Evolutionary conservation across 2,113 vertebrate genomes (phyloP), one percentile per base, ranked within the genome.

Genomic region (Felis chaus): DNA sequence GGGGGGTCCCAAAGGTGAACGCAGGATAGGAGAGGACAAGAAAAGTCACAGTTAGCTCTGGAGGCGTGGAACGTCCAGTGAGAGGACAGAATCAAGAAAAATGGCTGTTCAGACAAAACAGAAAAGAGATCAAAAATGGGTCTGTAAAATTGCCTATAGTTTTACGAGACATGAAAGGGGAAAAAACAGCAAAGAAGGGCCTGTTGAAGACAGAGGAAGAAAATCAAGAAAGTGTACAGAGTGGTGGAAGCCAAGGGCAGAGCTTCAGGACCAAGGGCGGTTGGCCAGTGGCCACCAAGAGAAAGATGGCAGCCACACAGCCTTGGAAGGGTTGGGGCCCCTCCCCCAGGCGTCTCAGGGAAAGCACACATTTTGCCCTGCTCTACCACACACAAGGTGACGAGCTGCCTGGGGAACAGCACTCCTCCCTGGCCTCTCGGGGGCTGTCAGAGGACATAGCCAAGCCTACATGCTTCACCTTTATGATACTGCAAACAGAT

Each of bases 361-460:
- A 53, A 33, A 85, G 29, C 15, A 0, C 10, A 0, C 0, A 1
- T 16, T 48, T 55, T 48, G 36, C 19, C 10, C 55, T 18, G 27
- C 55, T 74, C 27, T 6, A 3, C 45, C 33, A 55, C 8, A 8
- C n/a, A 13, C 21, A 1, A 25, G 0, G 19, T 50, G 63, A 45
- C 10, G 63, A 87, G 39, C 19, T 29, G 0, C 36, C n/a, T 36
- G 15, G 45, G 14, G 31, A 78, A 4, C 3, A 36, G 33, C 5
- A 29, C 1, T 11, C 8, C 23, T 61, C 71, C 19, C 4, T 53
- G 61, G 29, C 65, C 36, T 31, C 45, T 31, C 18, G 3, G 63
- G 61, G 13, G 55, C 33, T 36, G 18, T n/a, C 10, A 57, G 48
- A 18, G 14, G 50, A 18, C 16, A 57, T 0, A 91, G 55, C 76